Percentiles rank a stretch among this genome's conserved stretches.
phyloP scores from a whole-genome alignment of 2,888 invertebrate species.

The Nysson spinosus region DNA sequence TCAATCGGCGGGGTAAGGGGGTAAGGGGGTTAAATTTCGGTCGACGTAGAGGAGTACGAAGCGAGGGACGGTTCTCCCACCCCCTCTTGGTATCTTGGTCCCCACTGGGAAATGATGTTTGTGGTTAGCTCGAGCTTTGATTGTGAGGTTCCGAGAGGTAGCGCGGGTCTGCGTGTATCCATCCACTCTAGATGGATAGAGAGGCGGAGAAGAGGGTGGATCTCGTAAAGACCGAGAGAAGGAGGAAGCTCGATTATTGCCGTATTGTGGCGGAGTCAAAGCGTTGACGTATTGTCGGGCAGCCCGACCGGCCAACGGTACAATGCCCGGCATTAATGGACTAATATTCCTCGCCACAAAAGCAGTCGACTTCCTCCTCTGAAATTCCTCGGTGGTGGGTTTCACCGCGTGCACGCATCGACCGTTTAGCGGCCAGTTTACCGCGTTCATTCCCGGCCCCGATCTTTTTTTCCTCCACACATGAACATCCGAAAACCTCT shows the following conservation, averaged over 20 bases:
- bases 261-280: conserved; percentile 64
- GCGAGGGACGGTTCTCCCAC: conserved; percentile 4
- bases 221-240: conserved; percentile 56
- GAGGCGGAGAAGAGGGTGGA: too few species aligned
- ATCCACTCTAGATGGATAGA: neutral
- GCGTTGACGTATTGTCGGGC: conserved; percentile 64
- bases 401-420: conserved; percentile 34
- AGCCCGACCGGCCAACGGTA: conserved; percentile 46
- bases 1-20: conserved; percentile 7
- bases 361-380: conserved; percentile 49
- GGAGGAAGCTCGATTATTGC: conserved; percentile 64
- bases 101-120: too few species aligned
- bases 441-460: neutral
- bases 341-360: conserved; percentile 62
- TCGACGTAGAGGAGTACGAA: too few species aligned
- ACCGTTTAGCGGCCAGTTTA: conserved; percentile 39
- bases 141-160: neutral
- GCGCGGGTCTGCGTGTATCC: too few species aligned
- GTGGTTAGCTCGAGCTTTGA: too few species aligned
- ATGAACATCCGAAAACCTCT: too few species aligned
- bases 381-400: conserved; percentile 32
- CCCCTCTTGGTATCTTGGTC: too few species aligned
- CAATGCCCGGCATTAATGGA: conserved; percentile 62
- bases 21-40: too few species aligned
- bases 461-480: neutral